Evolutionary conservation across 2,113 vertebrate species (phyloP).

Genomic region (Lagenorhynchus albirostris): DNA sequence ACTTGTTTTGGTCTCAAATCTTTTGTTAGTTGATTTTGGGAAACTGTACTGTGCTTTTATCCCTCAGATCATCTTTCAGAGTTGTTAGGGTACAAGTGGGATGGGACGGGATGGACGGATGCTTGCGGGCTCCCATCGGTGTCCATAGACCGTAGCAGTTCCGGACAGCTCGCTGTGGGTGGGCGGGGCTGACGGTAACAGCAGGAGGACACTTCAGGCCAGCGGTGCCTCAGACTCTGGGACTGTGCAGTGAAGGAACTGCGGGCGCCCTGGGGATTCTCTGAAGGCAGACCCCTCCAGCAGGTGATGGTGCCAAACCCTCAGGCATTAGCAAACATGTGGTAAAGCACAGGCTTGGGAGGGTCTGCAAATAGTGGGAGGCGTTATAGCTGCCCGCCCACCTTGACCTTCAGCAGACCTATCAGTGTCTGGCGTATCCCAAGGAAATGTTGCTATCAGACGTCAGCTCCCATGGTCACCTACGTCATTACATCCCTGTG

Average conservation of each 20-base stretch:
- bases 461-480: not conserved
- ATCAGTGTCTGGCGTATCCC: not conserved
- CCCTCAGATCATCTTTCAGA: not conserved
- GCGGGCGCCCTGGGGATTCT: not conserved
- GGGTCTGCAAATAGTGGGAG: not conserved
- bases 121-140: not conserved
- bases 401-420: not conserved
- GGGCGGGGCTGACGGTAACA: not conserved
- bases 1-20: not conserved
- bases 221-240: not conserved
- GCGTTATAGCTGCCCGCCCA: not conserved
- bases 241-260: no score
- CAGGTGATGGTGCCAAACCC: not conserved
- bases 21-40: not conserved
- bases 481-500: not conserved
- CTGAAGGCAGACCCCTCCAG: not conserved
- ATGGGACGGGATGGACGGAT: no score
- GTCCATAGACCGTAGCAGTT: no score
- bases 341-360: not conserved
- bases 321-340: not conserved
- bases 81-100: not conserved
- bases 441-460: not conserved
- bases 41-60: not conserved
- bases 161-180: not conserved
- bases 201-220: not conserved